phyloP scores from a whole-genome alignment of 2,113 vertebrate species.

The Peromyscus polionotus region DNA sequence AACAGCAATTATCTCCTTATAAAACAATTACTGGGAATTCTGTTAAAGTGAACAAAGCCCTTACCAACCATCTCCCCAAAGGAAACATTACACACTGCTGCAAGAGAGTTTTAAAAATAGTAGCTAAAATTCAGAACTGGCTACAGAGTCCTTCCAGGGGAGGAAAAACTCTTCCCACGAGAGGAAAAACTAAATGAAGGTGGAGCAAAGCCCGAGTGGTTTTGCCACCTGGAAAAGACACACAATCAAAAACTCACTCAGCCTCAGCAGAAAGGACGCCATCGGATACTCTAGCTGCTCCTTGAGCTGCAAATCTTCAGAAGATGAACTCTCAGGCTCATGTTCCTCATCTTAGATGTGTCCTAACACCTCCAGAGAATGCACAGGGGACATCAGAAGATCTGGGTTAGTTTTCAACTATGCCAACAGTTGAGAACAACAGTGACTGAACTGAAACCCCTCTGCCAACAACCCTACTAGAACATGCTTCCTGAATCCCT shows the following conservation, averaged over 20 bases:
- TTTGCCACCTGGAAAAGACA: not conserved
- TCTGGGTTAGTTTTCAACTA: not conserved
- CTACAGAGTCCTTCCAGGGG: not conserved
- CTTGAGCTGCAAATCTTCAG: not conserved
- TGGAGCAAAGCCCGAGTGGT: not conserved
- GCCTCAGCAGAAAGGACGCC: not conserved
- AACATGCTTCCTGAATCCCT: not conserved
- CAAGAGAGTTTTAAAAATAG: not conserved
- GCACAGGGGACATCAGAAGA: not conserved
- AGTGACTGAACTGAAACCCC: not conserved
- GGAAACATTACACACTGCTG: not conserved
- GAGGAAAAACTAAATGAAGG: not conserved
- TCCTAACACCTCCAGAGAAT: too few species aligned
- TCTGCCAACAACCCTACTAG: not conserved
- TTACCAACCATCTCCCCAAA: not conserved
- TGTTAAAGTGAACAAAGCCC: not conserved
- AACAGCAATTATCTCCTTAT: not conserved
- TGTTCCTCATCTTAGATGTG: too few species aligned
- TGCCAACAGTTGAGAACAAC: too few species aligned
- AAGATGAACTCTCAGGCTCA: not conserved
- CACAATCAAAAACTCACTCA: not conserved
- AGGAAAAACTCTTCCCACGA: not conserved
- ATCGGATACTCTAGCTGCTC: too few species aligned
- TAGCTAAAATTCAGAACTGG: not conserved
- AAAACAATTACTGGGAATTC: not conserved